A percentile compares a stretch with the other conserved stretches of the same genome.
Conservation (phyloP, 2,888 invertebrate genomes). For the Agrochola circellaris region DNA sequence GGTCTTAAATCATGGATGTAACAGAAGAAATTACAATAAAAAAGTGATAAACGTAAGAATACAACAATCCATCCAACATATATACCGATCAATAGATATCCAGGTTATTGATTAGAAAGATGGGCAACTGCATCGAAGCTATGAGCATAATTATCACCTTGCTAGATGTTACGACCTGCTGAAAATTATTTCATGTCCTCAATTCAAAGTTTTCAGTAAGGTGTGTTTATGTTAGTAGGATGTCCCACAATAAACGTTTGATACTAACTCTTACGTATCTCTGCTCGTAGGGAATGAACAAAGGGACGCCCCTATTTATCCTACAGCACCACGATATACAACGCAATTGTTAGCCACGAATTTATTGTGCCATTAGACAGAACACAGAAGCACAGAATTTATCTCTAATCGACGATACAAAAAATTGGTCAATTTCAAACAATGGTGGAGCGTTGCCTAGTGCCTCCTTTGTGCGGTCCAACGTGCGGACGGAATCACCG, state of each 20-base stretch:
- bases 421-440: conserved; percentile 68
- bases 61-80: no score
- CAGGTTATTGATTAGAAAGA: conserved; percentile 21
- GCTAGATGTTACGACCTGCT: neutral
- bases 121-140: neutral
- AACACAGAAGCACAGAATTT: conserved; percentile 55
- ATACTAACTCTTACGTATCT: conserved; percentile 19
- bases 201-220: neutral
- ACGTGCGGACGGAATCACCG: conserved; percentile 64
- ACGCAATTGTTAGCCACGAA: conserved; percentile 50
- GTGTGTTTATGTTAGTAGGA: neutral
- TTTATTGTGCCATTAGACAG: conserved; percentile 53
- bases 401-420: conserved; percentile 63
- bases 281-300: conserved; percentile 31
- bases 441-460: conserved; percentile 63
- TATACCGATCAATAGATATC: conserved; percentile 3
- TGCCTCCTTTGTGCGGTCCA: conserved; percentile 64
- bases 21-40: no score
- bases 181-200: neutral
- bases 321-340: conserved; percentile 23
- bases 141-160: conserved; percentile 7
- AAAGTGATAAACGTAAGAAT: no score
- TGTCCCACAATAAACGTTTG: neutral
- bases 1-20: conserved; percentile 6
- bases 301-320: conserved; percentile 29